Evolutionary conservation across 1,140 invertebrate species (phyloP), one percentile per base, ranked within the genome.

Genomic region (Cherax quadricarinatus): DNA sequence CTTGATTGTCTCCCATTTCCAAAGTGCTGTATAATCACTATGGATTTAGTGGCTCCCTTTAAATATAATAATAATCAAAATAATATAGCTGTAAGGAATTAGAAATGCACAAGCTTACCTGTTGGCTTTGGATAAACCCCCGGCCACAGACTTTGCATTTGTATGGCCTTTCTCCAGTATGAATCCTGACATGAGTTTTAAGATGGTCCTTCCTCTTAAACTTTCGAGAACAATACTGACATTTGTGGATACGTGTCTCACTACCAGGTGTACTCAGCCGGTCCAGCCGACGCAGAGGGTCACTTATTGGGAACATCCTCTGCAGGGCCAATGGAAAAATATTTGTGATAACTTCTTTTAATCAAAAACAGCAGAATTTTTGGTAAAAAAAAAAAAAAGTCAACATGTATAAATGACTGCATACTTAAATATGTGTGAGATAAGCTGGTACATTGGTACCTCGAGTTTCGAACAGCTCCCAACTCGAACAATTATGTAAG

Each of bases 161-260:
- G 94, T 96, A 96, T 3, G 96, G 96, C 93, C 97, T 97, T 93
- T 96, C 95, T 3, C 96, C 96, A 3, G 97, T 97, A 94, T 96
- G 96, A 24, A 97, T 97, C 66, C 98, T 96, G 80, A 98, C 96
- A 95, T 99, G 99, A 14, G 98, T 98, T 66, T 98, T 97, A 86
- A 99, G 96, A 94, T 98, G 93, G 84, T 94, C 93, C 84, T 94
- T 94, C 89, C 93, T 81, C 73, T 94, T 94, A 81, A 94, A 94
- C 57, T 94, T 94, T 62, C 89, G 79, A 73, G 89, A 93, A 89
- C 93, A 94, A 92, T 92, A 94, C 82, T 93, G 91, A 84, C 93
- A 94, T 82, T 94, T 94, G 88, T 94, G 93, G 66, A 93, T 91
- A n/a, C 93, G 91, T 57, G 93, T 93, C 66, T 94, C 93, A 70